Base-by-base conservation (phyloP, 2,797 vertebrate species). In the Oreochromis grahami region DNA sequence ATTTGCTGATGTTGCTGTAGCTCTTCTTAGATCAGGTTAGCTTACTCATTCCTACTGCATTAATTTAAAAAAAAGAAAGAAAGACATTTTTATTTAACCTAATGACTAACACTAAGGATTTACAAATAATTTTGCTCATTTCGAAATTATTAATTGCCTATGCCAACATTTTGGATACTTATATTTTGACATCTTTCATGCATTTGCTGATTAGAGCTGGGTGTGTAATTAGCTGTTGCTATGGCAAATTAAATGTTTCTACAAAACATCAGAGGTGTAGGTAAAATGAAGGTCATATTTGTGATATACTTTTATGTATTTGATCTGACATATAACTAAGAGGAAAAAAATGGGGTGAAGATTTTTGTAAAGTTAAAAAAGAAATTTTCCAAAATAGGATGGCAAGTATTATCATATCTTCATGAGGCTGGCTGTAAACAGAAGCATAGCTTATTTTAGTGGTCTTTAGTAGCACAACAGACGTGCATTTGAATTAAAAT, bases 201-300 rank as follows among this genome's bases (percentile, higher is more conserved):
- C 51, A 36, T 74, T 29, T 21, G 17, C 41, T 84, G 48, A 79
- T 78, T 48, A 74, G 60, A 82, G 63, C 58, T 79, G 50, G 53
- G 63, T 80, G 50, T 6, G 36, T 81, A 85, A 87, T 86, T 76
- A 80, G 78, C 68, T 74, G 7, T 38, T 84, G 45, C n/a, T 5
- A 78, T 51, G 19, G 17, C 53, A 80, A 86, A 86, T 85, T 13
- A 74, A 79, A 55, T 56, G 10, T 55, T 89, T 83, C 84, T 51
- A 68, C 41, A 34, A 78, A 48, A 85, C 29, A 74, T 81, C 56
- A 38, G 26, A 45, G 38, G 13, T 76, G 19, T 68, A 15, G 29
- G 24, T 74, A 12, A 84, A 80, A 79, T 26, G 32, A 70, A 85
- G 36, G 34, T 29, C n/a, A 81, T 24, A 79, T 86, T 36, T 84